Evolutionary conservation across 2,888 invertebrate species (phyloP).

Genomic region (Amphipyra tragopoginis): DNA sequence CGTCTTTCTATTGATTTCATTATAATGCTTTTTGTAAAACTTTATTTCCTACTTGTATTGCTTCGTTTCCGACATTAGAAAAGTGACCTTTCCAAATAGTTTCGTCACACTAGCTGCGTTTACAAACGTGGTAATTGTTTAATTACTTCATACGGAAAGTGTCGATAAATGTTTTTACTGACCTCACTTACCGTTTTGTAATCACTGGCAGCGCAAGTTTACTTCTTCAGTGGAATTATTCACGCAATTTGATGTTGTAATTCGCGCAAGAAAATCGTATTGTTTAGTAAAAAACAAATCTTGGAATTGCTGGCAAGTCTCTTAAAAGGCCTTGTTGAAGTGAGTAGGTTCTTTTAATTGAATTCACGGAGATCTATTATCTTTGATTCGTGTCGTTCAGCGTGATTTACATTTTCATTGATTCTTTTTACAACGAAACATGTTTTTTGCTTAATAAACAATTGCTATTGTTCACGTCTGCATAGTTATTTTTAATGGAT

Average conservation of each 20-base stretch:
- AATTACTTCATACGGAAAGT: conserved; percentile 56
- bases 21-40: conserved; percentile 38
- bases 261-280: conserved; percentile 42
- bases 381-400: conserved; percentile 47
- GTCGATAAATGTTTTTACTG: conserved; percentile 62
- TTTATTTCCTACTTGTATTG: conserved; percentile 25
- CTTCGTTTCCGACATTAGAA: conserved; percentile 18
- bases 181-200: conserved; percentile 66
- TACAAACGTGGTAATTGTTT: conserved; percentile 37
- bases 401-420: conserved; percentile 48
- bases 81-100: conserved; percentile 11
- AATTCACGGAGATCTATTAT: conserved; percentile 54
- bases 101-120: conserved; percentile 10
- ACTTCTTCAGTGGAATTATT: conserved; percentile 58
- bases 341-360: conserved; percentile 50
- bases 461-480: conserved; percentile 48
- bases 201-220: conserved; percentile 55
- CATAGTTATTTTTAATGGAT: conserved; percentile 33
- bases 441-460: conserved; percentile 39
- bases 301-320: conserved; percentile 45
- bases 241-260: conserved; percentile 60
- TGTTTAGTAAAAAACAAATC: conserved; percentile 46
- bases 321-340: conserved; percentile 50
- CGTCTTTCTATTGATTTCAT: conserved; percentile 68
- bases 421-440: conserved; percentile 28